Evolutionary conservation across 2,113 vertebrate genomes (phyloP).

Genomic region (Dasyornis broadbenti): DNA sequence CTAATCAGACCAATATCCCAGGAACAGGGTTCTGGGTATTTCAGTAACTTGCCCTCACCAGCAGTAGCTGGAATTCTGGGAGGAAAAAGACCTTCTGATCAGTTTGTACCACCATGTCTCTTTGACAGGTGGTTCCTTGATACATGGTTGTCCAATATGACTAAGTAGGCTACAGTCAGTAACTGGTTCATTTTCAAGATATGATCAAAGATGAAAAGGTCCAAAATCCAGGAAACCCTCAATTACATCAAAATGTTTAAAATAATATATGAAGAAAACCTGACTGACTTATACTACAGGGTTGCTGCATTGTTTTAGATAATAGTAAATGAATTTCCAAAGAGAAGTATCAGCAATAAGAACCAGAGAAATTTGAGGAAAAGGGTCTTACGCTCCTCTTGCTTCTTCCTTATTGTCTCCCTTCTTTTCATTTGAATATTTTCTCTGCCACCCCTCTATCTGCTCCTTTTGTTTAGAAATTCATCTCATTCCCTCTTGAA

Average conservation of each 20-base stretch:
- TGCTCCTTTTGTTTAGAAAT: slow-evolving; percentile 72
- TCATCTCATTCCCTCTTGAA: slow-evolving; percentile 67
- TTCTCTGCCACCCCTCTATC: slow-evolving; percentile 7
- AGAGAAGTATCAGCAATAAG: background rate
- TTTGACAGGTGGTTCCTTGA: background rate
- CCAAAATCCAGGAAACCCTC: background rate
- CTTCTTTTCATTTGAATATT: slow-evolving; percentile 60
- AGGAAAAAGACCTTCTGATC: background rate
- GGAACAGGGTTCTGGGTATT: background rate
- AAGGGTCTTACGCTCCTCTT: background rate
- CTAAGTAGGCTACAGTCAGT: background rate
- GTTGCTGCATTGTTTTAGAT: background rate
- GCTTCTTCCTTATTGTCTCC: slow-evolving; percentile 13
- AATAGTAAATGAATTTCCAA: slow-evolving; percentile 26
- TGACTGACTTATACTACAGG: background rate
- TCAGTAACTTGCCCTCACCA: background rate
- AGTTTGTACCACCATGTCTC: background rate
- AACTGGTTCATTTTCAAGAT: background rate
- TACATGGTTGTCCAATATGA: background rate
- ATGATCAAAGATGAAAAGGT: background rate
- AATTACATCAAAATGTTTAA: background rate
- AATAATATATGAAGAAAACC: background rate
- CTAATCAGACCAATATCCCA: background rate
- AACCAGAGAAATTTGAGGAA: background rate
- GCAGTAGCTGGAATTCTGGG: background rate